These are phyloP conservation scores for Oceanodroma leucorhoa DNA, from an alignment of 2,797 vertebrate species.

Conservation along the genomic window DNA sequence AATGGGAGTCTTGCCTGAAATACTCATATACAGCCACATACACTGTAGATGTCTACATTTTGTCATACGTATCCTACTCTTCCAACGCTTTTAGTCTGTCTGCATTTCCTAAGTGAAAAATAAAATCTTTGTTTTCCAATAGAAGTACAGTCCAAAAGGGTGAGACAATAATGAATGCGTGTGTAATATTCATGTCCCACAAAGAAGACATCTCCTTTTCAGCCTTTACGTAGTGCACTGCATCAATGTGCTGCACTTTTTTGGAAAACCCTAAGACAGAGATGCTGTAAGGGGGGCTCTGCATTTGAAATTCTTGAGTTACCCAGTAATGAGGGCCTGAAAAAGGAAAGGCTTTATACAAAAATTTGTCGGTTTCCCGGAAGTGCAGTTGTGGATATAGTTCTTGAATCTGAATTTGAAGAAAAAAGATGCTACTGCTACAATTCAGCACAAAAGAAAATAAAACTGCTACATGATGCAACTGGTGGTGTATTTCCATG, in stretches of 20 bases:
- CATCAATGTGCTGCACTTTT: constrained; percentile 34
- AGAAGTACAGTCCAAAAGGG: neutral
- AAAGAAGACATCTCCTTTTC: constrained; percentile 65
- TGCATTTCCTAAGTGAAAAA: neutral
- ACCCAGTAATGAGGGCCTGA: constrained; percentile 59
- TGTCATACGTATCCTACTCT: neutral
- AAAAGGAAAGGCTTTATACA: neutral
- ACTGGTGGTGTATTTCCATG: neutral
- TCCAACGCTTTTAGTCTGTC: neutral
- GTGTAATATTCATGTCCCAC: constrained; percentile 62
- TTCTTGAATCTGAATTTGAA: neutral
- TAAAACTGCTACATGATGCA: neutral
- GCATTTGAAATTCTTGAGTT: constrained; percentile 61
- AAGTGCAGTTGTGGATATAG: neutral
- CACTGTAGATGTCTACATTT: neutral
- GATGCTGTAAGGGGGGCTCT: constrained; percentile 35
- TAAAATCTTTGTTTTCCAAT: neutral
- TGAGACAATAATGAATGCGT: neutral
- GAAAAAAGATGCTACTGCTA: neutral
- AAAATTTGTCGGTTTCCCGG: neutral
- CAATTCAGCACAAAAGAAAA: neutral
- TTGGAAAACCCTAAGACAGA: constrained; percentile 62
- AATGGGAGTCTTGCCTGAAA: neutral
- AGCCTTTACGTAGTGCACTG: constrained; percentile 49
- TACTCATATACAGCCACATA: neutral